Evolutionary conservation across 2,888 invertebrate genomes (phyloP), one percentile per base, ranked within the genome.

Genomic region (Microdon myrmicae): DNA sequence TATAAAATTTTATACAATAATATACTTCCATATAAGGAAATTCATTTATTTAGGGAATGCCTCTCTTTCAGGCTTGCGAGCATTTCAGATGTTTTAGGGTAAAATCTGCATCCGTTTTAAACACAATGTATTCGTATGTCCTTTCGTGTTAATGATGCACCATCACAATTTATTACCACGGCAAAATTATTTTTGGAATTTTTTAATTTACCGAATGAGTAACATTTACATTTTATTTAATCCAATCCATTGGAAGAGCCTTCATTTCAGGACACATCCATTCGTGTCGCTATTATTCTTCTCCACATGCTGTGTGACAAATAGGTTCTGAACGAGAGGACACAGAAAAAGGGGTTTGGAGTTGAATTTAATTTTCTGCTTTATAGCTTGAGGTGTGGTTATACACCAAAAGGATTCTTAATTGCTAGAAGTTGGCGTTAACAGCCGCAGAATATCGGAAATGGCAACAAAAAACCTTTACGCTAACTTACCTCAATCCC

Each of bases 151-250:
- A 59, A 54, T 66, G 59, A 39, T 59, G 59, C 66, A 59, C 44
- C 47, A 38, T 64, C 47, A 59, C 48, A 48, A 66, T 66, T 66
- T 66, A 59, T 53, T 66, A 54, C 58, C 54, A 59, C 28, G 44
- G 48, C 44, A 53, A 49, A 54, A 59, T 59, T 59, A 66, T 66
- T 66, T 66, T 54, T 22, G 66, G 64, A 64, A 66, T 59, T 66
- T 66, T 66, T 66, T 49, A 59, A 59, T 66, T 54, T 59, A 59
- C 66, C 39, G 29, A 66, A 58, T 58, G 66, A 44, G 66, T 53
- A 44, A 59, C 66, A 66, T 59, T 66, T 59, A 59, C 66, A 66
- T 66, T 64, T 58, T 51, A 64, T 45, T 51, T 29, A 53, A 64
- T 58, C 58, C 64, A 58, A 53, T 49, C 53, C 58, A 58, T 58